These are phyloP conservation scores for Apostichopus japonicus DNA, from an alignment of 35 echinoderm and acorn worm genomes.

Conservation along the genomic window DNA sequence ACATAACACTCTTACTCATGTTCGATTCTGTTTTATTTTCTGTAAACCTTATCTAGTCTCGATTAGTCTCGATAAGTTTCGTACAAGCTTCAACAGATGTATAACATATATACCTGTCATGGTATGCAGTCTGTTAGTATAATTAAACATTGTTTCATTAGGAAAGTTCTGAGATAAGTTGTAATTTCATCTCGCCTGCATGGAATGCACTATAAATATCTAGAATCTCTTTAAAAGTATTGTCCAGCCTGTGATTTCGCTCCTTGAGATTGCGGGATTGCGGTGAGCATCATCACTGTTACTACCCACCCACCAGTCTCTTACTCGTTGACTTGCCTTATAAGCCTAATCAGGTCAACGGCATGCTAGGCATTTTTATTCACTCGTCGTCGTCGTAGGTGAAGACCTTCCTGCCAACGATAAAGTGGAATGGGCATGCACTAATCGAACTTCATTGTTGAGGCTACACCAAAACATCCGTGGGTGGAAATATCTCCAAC, in stretches of 20 bases:
- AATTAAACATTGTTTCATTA: too few relatives aligned
- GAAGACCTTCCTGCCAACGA: neutral
- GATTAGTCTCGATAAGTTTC: too few relatives aligned
- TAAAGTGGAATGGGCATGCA: neutral
- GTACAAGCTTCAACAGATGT: too few relatives aligned
- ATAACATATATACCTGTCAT: too few relatives aligned
- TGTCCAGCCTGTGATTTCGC: neutral
- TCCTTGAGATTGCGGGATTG: neutral
- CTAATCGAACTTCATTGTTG: neutral
- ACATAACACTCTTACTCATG: too few relatives aligned
- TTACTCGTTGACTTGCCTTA: conserved; percentile 10
- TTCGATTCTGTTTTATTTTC: too few relatives aligned
- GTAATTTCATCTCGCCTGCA: neutral
- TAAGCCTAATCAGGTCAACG: conserved; percentile 47
- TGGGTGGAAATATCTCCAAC: neutral
- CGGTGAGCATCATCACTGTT: neutral
- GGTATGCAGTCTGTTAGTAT: too few relatives aligned
- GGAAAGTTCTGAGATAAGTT: too few relatives aligned
- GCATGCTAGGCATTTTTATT: conserved; percentile 25
- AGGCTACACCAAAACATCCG: neutral
- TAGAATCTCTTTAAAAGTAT: neutral
- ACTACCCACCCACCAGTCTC: neutral
- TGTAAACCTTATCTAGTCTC: too few relatives aligned
- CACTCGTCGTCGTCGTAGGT: neutral
- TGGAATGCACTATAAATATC: conserved; percentile 46